Evolutionary conservation across 2,888 invertebrate genomes (phyloP), one percentile per base, ranked within the genome.

Genomic region (Cephus pygmeus): DNA sequence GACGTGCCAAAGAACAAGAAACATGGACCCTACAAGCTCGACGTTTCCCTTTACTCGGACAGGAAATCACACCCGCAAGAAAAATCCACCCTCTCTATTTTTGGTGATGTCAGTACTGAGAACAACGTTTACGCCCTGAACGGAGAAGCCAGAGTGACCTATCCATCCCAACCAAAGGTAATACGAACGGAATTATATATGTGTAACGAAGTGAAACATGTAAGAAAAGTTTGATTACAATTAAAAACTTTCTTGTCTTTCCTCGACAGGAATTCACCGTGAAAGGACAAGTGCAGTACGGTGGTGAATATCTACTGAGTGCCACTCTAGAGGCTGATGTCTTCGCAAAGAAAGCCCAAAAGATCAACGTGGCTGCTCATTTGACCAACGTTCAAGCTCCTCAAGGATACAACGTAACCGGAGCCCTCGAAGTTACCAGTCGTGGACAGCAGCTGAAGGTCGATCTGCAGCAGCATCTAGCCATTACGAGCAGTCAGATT

Each of bases 41-140:
- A 96, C 76, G 85, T 94, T 9, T 92, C 92, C 12, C 92, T 96
- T 69, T 96, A 95, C 89, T 90, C 96, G 76, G 95, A 97, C 92
- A 95, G 96, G 89, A 94, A 94, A 85, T 93, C 93, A 77, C 94
- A 94, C 82, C 95, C 96, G 0, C 93, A 94, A n/a, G 94, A 95
- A 83, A 96, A 95, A 87, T 93, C 95, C 0, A 92, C 93, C 0
- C 86, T 95, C 0, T 91, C 92, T 30, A 93, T 94, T 78, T 88
- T 90, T 71, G 91, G 94, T 0, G 94, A 95, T 81, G 83, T 94
- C 4, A 91, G 92, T 4, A 86, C 92, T 0, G 93, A 94, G 4
- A 91, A 93, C 3, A 91, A 93, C 75, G 92, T 90, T 0, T 81
- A 93, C 69, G 91, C 92, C 6, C 88, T 93, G 2, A 91, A 92